These are phyloP conservation scores for Damaliscus lunatus DNA, from an alignment of 2,113 vertebrate species.

Conservation along the genomic window DNA sequence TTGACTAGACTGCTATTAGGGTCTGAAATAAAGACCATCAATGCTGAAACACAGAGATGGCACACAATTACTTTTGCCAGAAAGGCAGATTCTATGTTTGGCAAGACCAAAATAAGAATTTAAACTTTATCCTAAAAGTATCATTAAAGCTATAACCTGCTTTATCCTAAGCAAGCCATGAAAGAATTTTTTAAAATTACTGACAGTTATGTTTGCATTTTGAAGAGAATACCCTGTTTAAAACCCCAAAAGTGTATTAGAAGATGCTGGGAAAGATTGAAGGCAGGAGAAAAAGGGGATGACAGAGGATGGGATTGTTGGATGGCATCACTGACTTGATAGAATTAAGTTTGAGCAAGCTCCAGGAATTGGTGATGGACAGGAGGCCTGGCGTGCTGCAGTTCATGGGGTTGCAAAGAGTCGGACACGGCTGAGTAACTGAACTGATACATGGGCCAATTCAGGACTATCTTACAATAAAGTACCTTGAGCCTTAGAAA, in stretches of 20 bases:
- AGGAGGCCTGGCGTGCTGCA: not conserved
- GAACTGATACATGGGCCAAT: not conserved
- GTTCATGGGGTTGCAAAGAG: not conserved
- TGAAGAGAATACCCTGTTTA: not conserved
- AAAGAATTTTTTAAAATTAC: not conserved
- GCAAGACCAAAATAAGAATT: not conserved
- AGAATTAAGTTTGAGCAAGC: not conserved
- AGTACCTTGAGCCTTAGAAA: not conserved
- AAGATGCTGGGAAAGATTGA: not conserved
- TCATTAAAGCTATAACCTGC: not conserved
- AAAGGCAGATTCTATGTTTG: not conserved
- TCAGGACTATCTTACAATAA: not conserved
- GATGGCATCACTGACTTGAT: not conserved
- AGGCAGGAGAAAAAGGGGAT: rapidly evolving
- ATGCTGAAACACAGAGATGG: not conserved
- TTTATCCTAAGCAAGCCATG: not conserved
- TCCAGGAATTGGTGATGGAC: not conserved
- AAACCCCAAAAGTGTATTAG: not conserved
- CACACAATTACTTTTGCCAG: not conserved
- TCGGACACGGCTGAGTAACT: rapidly evolving
- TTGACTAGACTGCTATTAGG: not conserved
- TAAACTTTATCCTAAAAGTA: not conserved
- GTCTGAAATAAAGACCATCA: not conserved
- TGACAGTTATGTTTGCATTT: not conserved
- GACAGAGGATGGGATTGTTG: not conserved